phyloP scores from a whole-genome alignment of 2,797 vertebrate species.

The Carapus acus region DNA sequence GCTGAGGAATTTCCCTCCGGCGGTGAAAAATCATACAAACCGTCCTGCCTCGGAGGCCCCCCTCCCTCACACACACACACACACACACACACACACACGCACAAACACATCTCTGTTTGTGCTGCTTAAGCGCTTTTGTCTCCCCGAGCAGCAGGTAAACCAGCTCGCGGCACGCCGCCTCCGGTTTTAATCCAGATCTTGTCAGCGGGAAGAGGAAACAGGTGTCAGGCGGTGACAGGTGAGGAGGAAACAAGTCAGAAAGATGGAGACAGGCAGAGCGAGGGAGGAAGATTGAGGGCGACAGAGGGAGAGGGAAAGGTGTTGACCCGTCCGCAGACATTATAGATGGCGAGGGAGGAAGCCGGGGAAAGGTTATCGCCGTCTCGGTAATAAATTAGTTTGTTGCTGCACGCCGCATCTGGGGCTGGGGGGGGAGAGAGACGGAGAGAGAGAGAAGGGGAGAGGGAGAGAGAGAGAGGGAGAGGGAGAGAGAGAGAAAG shows the following conservation, averaged over 20 bases:
- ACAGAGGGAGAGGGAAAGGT: constrained; percentile 4
- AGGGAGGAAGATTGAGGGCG: not conserved
- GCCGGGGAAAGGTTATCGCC: constrained; percentile 38
- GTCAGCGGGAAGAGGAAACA: constrained; percentile 23
- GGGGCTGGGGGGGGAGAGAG: not conserved
- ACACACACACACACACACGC: no score
- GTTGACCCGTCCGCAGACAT: constrained; percentile 4
- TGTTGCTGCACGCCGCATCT: constrained; percentile 19
- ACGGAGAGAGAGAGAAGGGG: constrained; percentile 10
- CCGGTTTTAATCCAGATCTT: constrained; percentile 12
- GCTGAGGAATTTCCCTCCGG: no score
- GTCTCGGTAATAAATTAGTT: constrained; percentile 21
- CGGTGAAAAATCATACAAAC: no score
- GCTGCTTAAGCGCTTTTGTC: no score
- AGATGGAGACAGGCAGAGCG: not conserved
- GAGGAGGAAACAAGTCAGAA: constrained; percentile 1
- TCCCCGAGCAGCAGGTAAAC: no score
- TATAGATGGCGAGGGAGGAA: constrained; percentile 26
- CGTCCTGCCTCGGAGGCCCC: no score
- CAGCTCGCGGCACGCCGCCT: no score
- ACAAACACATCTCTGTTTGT: not conserved
- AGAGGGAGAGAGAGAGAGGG: not conserved
- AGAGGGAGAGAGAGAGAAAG: constrained; percentile 8
- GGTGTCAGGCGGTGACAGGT: constrained; percentile 22
- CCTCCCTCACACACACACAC: no score